Conservation (phyloP, 53 echinoderm and acorn worm genomes). For the Henricia sp. region DNA sequence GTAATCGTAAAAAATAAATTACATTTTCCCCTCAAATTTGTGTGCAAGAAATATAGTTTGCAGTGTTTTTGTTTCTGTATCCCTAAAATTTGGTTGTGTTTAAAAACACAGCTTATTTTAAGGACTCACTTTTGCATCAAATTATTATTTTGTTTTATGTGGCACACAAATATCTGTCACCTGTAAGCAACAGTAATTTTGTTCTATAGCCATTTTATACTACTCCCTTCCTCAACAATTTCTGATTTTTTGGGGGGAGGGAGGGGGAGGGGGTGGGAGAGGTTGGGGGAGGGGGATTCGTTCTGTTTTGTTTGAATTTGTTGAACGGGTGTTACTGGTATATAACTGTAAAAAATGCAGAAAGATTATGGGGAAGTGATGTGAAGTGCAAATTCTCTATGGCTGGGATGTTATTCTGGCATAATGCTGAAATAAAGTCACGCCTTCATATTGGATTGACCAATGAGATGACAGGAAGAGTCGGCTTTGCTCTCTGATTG, state of each 20-base stretch:
- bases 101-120: neutral
- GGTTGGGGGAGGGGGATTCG: neutral
- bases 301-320: slow-evolving; percentile 51
- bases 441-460: too few relatives aligned
- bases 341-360: too few relatives aligned
- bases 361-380: too few relatives aligned
- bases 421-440: too few relatives aligned
- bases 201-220: too few relatives aligned
- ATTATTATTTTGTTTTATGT: slow-evolving; percentile 1
- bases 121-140: neutral
- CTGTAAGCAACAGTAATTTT: slow-evolving; percentile 20
- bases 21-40: slow-evolving; percentile 23
- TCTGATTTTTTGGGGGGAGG: too few relatives aligned
- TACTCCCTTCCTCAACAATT: neutral
- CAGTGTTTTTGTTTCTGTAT: slow-evolving; percentile 55
- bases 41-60: slow-evolving; percentile 59
- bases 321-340: slow-evolving; percentile 52
- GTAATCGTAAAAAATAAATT: slow-evolving; percentile 11
- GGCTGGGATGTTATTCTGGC: too few relatives aligned
- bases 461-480: too few relatives aligned
- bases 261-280: too few relatives aligned
- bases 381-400: too few relatives aligned
- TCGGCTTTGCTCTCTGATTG: too few relatives aligned
- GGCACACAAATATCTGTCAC: neutral
- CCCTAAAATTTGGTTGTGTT: slow-evolving; percentile 11